phyloP scores from a whole-genome alignment of 92 coral and sea anemone species.

The Siderastrea radians region DNA sequence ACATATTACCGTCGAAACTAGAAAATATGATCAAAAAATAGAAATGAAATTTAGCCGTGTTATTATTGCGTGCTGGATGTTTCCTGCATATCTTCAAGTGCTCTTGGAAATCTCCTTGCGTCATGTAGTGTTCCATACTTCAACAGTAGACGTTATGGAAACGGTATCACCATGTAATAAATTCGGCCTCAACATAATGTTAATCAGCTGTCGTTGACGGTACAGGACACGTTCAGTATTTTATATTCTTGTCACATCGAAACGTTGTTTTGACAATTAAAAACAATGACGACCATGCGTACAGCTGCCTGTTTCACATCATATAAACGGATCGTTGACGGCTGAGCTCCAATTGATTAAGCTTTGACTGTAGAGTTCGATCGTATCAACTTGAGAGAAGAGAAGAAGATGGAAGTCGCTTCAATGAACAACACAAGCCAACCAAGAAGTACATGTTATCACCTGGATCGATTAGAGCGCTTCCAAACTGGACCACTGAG shows the following conservation, averaged over 20 bases:
- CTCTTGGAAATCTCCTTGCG: neutral
- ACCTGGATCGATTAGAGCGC: constrained; percentile 27
- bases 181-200: neutral
- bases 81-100: neutral
- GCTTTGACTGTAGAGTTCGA: neutral
- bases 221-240: neutral
- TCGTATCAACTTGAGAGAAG: neutral
- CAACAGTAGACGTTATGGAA: neutral
- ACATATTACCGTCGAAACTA: too few relatives aligned
- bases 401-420: neutral
- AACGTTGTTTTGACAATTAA: constrained; percentile 1
- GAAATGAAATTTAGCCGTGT: neutral
- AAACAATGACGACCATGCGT: neutral
- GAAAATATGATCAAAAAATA: too few relatives aligned
- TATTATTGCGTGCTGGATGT: neutral
- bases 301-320: constrained; percentile 1
- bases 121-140: neutral
- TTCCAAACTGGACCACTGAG: constrained; percentile 6
- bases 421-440: constrained; percentile 15
- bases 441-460: neutral
- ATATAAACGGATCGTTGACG: neutral
- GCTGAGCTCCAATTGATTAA: neutral
- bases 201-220: neutral
- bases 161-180: neutral
- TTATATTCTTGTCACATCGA: constrained; percentile 1